Base-by-base conservation (phyloP, 2,888 invertebrate genomes). In the Stenichneumon culpator region DNA sequence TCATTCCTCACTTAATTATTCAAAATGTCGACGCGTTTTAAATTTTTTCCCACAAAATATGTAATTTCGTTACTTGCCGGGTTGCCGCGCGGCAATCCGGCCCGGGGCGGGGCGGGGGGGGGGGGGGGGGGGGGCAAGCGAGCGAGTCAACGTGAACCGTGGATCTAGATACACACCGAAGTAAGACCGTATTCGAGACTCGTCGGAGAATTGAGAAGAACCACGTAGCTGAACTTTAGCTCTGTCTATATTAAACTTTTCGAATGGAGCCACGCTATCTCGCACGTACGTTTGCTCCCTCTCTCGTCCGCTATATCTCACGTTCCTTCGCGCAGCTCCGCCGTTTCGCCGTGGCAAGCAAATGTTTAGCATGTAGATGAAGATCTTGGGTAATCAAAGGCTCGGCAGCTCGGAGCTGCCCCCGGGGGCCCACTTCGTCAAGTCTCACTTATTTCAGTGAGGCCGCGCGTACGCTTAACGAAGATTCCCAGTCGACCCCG, bases 291-390 rank as follows among this genome's bases (percentile, higher is more conserved):
- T 5, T 60, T 36, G 60, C 47, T 47, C 25, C 28, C 52, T 22
- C 11, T 54, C 7, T 67, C 44, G 22, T 73, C 54, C 65, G 65
- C 70, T 75, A 65, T 78, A n/a, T 63, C 32, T 63, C 50, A 67
- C 72, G 60, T 36, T 65, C 47, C 70, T 57, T 47, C 50, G 63
- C 63, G 68, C n/a, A 39, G 65, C 57, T 75, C 9, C 54, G 39
- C 60, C 69, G 44, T 44, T 54, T 44, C n/a, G 54, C 82, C 52
- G 68, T 57, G 44, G 74, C 73, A 82, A 80, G 80, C 92, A 91
- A 91, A 77, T 93, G 92, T 92, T 94, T 93, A 93, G 93, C 93
- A 93, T 93, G 94, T 92, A 93, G 93, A 94, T 93, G 94, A 94
- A 93, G 93, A 93, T 93, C 93, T 93, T 91, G 92, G 44, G 93